Evolutionary conservation across 2,113 vertebrate species (phyloP), one percentile per base, ranked within the genome.

Genomic region (Parus major): DNA sequence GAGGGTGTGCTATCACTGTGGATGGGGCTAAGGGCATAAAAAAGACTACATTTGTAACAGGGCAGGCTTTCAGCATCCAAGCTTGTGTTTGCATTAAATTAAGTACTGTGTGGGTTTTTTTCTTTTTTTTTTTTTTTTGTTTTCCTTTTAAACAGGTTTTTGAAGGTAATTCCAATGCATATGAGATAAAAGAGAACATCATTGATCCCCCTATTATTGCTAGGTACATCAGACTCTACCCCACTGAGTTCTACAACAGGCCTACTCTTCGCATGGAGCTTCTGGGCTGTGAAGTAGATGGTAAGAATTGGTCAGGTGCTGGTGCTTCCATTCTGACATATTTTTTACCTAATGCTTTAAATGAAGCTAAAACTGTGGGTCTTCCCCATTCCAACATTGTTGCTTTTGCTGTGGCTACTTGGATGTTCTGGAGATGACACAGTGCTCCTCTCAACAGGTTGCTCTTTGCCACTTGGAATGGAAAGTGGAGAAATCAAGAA

Each of bases 241-340:
- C 99, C n/a, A 96, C 92, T 0, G 44, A 92, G 12, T 98, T 96
- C 96, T 96, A 98, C 87, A 98, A 97, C 70, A 98, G 90, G 78
- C 98, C 99, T n/a, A 98, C 99, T 29, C 96, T 99, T 89, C 99
- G 99, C 50, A 92, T 99, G 98, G 99, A 99, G 84, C 97, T 99
- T 83, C 98, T 98, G 71, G 99, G 99, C 77, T 99, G 99, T 93
- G 98, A 99, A 95, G 94, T 98, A 23, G 98, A 99, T 18, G 99
- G 99, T 99, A 97, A 98, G 98, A 86, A 84, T 31, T 35, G 36
- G 21, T 72, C 10, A 31, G 8, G 20, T 36, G 17, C 27, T 47
- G 15, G 5, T 60, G 39, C 41, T 91, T 92, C 39, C 55, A 10
- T 72, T 36, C 66, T 76, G 5, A 15, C 31, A 28, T 8, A 0